A percentile compares a stretch with the other conserved stretches of the same genome.
phyloP scores from a whole-genome alignment of 1,140 invertebrate genomes.

The Lepidurus arcticus region DNA sequence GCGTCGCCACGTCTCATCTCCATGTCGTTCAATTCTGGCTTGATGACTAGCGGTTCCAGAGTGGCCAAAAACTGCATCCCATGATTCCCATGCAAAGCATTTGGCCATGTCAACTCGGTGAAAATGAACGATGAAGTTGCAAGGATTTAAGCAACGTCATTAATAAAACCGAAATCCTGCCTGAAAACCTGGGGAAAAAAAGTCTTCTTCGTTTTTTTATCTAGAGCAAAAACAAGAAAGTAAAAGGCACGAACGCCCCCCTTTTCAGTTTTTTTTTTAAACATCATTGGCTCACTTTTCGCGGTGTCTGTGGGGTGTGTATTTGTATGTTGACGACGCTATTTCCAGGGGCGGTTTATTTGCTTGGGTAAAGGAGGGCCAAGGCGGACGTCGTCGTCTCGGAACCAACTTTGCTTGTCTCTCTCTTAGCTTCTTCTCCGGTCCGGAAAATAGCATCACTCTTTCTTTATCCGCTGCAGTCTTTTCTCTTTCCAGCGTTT shows the following conservation, averaged over 20 bases:
- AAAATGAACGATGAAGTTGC: background rate
- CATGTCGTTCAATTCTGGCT: conserved; percentile 6
- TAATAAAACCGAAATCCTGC: background rate
- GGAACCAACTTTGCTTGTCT: conserved; percentile 14
- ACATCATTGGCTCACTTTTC: conserved; percentile 19
- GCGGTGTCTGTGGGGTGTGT: conserved; percentile 20
- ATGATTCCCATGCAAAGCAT: background rate
- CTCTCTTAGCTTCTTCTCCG: background rate
- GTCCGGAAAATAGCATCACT: conserved; percentile 21
- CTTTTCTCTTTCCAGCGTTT: conserved; percentile 1
- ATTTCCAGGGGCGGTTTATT: conserved; percentile 21
- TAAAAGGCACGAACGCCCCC: background rate
- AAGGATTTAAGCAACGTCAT: conserved; percentile 16
- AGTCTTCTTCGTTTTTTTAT: background rate
- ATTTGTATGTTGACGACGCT: conserved; percentile 21
- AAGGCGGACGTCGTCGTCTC: conserved; percentile 13
- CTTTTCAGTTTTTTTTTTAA: background rate
- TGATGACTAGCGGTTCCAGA: conserved; percentile 1
- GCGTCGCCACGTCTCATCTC: conserved; percentile 9
- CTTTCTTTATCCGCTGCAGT: background rate
- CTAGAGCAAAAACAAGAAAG: background rate
- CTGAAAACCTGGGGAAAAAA: background rate
- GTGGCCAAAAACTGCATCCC: background rate
- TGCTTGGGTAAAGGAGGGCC: conserved; percentile 16
- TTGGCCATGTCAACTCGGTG: conserved; percentile 6